Conservation (phyloP, 2,113 vertebrate species). For the Dipodomys merriami region DNA sequence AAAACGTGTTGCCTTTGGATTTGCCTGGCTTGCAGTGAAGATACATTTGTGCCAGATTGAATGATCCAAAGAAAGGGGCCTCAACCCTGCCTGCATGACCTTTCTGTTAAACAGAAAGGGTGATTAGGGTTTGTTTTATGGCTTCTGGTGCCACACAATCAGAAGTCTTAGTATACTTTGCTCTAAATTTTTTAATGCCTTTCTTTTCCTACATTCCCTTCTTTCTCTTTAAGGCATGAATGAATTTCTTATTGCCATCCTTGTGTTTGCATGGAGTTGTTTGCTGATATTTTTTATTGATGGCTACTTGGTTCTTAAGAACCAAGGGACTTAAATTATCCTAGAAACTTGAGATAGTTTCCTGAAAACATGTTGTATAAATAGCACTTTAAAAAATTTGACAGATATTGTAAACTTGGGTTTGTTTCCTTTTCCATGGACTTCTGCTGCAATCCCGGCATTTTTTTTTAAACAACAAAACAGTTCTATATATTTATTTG, state of each 20-base stretch:
- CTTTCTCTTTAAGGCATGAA: conserved; percentile 81
- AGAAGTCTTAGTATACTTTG: conserved; percentile 58
- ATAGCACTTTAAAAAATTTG: conserved; percentile 25
- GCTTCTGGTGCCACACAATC: conserved; percentile 51
- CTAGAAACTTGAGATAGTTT: conserved; percentile 45
- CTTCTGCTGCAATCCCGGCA: conserved; percentile 33
- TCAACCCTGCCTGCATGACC: conserved; percentile 50
- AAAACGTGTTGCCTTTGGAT: conserved; percentile 69
- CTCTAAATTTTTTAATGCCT: conserved; percentile 59
- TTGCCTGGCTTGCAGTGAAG: conserved; percentile 85
- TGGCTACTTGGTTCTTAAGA: conserved; percentile 68
- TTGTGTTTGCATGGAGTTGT: conserved; percentile 64
- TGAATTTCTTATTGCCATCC: conserved; percentile 43
- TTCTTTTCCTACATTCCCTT: conserved; percentile 54
- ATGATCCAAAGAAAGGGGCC: conserved; percentile 8
- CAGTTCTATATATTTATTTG: neutral
- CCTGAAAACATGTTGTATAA: conserved; percentile 47
- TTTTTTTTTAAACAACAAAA: neutral
- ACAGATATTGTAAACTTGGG: conserved; percentile 25
- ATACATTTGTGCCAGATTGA: conserved; percentile 62
- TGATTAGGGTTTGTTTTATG: conserved; percentile 18
- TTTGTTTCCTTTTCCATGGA: conserved; percentile 71
- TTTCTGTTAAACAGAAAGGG: conserved; percentile 59
- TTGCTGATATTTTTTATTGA: conserved; percentile 57
- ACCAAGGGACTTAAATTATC: neutral